A percentile compares a stretch with the other conserved stretches of the same genome.
phyloP scores from a whole-genome alignment of 2,797 vertebrate species.

The Rhinophrynus dorsalis region DNA sequence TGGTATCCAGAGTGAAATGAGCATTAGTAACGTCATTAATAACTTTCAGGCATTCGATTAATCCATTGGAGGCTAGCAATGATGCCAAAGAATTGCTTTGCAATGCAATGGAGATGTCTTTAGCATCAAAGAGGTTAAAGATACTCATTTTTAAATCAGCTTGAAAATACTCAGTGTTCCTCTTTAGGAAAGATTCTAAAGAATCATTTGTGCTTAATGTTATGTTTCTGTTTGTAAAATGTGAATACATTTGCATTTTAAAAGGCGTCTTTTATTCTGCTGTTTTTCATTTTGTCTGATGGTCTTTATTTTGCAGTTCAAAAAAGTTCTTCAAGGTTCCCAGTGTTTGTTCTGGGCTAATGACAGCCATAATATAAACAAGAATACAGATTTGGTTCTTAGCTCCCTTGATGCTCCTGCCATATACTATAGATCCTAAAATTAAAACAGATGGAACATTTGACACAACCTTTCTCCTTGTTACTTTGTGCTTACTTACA shows the following conservation, averaged over 20 bases:
- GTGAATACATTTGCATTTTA: constrained; percentile 28
- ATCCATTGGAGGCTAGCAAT: too few relatives aligned
- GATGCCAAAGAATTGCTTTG: too few relatives aligned
- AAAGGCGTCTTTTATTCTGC: constrained; percentile 9
- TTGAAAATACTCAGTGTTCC: constrained; percentile 2
- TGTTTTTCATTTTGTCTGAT: constrained; percentile 19
- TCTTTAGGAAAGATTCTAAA: background rate
- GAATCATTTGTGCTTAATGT: too few relatives aligned
- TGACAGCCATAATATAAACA: constrained; percentile 38
- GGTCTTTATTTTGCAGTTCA: constrained; percentile 25
- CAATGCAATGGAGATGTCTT: too few relatives aligned
- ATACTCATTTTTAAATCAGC: too few relatives aligned
- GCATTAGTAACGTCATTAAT: too few relatives aligned
- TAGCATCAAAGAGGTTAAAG: too few relatives aligned
- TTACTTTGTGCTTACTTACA: constrained; percentile 29
- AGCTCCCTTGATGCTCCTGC: constrained; percentile 36
- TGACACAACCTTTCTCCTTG: constrained; percentile 49
- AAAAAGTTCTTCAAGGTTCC: background rate
- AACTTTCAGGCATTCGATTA: too few relatives aligned
- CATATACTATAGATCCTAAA: constrained; percentile 53
- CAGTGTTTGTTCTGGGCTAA: constrained; percentile 44
- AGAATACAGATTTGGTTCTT: constrained; percentile 41
- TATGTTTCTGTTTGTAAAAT: too few relatives aligned
- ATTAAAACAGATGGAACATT: constrained; percentile 42
- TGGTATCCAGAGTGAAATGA: too few relatives aligned